Evolutionary conservation across 2,888 invertebrate genomes (phyloP).

Genomic region (Smittia sp.): DNA sequence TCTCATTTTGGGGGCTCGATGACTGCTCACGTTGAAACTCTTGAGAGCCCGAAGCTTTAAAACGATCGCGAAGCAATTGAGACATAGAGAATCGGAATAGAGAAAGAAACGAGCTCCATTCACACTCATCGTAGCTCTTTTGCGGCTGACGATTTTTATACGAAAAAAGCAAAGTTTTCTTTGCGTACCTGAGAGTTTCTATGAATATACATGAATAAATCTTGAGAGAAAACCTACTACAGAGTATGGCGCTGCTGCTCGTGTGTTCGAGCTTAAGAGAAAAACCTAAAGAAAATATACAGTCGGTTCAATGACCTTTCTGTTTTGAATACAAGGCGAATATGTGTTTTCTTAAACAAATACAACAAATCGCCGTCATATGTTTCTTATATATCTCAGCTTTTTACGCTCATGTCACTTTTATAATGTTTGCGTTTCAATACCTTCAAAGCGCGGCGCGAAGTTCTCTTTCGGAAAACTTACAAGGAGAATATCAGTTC

Average conservation of each 20-base stretch:
- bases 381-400: slow-evolving; percentile 40
- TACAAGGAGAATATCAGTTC: neutral
- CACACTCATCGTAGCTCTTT: too few species aligned
- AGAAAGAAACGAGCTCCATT: too few species aligned
- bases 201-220: neutral
- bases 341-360: slow-evolving; percentile 35
- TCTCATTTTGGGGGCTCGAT: too few species aligned
- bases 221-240: slow-evolving; percentile 6
- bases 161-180: too few species aligned
- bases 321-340: slow-evolving; percentile 40
- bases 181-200: too few species aligned
- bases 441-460: neutral
- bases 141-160: too few species aligned
- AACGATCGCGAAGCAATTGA: too few species aligned
- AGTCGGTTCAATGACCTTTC: slow-evolving; percentile 33
- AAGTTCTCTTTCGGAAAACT: slow-evolving; percentile 19
- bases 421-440: slow-evolving; percentile 27
- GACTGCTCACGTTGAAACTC: too few species aligned
- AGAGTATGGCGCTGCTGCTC: slow-evolving; percentile 11
- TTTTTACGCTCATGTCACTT: slow-evolving; percentile 39
- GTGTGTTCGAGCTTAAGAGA: slow-evolving; percentile 30
- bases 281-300: slow-evolving; percentile 34
- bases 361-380: slow-evolving; percentile 41
- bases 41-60: too few species aligned
- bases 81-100: too few species aligned